These are phyloP conservation scores for Sinocyclocheilus rhinocerous DNA, from an alignment of 2,113 vertebrate genomes.

Conservation along the genomic window DNA sequence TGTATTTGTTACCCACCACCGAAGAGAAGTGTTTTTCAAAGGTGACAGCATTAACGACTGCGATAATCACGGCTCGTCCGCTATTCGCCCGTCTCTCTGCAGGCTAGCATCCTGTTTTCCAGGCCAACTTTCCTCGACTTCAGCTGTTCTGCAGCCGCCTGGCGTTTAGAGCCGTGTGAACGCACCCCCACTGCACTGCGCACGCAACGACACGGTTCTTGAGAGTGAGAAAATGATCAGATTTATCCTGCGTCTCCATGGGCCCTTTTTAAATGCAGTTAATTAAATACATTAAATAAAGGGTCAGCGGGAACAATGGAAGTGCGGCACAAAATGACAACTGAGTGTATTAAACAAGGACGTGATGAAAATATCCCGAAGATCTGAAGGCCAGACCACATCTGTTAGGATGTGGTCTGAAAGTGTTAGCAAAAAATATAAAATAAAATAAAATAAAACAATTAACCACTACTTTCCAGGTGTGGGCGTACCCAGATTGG, in stretches of 20 bases:
- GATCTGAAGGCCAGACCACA: background rate
- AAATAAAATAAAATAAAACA: background rate
- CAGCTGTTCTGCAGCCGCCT: conserved; percentile 42
- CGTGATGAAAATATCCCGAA: background rate
- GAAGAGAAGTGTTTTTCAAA: conserved; percentile 61
- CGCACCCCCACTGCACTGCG: background rate
- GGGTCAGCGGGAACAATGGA: conserved; percentile 41
- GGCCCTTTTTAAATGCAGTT: conserved; percentile 40
- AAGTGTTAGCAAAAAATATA: conserved; percentile 45
- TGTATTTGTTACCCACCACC: conserved; percentile 60
- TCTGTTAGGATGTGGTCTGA: conserved; percentile 20
- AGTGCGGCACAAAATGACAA: background rate
- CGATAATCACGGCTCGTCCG: conserved; percentile 47
- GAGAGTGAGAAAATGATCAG: conserved; percentile 54
- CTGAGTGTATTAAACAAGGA: background rate
- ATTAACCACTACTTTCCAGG: conserved; percentile 33
- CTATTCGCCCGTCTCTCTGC: conserved; percentile 19
- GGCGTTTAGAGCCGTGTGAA: conserved; percentile 44
- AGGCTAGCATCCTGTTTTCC: conserved; percentile 47
- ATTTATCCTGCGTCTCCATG: conserved; percentile 41
- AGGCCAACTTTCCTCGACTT: conserved; percentile 46
- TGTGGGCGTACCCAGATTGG: conserved; percentile 31
- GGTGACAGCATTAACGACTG: conserved; percentile 58
- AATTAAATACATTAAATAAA: conserved; percentile 65
- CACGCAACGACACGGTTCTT: background rate